phyloP scores from a whole-genome alignment of 2,797 vertebrate genomes.

The Liasis olivaceus region DNA sequence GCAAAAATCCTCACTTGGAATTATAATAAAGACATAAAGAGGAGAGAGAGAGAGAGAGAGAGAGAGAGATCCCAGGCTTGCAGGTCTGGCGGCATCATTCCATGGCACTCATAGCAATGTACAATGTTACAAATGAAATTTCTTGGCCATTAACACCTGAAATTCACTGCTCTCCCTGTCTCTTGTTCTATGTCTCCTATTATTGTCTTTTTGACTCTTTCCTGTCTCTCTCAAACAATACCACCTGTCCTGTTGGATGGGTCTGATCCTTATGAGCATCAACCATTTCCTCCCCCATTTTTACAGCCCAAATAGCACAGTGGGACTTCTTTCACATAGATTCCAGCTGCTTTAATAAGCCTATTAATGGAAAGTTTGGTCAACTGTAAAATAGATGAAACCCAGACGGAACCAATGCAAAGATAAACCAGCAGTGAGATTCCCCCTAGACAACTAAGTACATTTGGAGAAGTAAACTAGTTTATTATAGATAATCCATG shows the following conservation, averaged over 20 bases:
- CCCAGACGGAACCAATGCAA: background rate
- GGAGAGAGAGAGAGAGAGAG: background rate
- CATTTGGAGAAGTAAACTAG: background rate
- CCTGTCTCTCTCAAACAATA: background rate
- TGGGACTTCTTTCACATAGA: background rate
- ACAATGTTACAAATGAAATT: background rate
- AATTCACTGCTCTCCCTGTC: background rate
- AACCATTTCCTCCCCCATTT: conserved; percentile 7
- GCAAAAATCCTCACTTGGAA: background rate
- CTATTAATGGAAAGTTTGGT: conserved; percentile 2
- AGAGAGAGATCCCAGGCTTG: background rate
- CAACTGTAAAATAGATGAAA: conserved; percentile 18
- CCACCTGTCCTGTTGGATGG: background rate
- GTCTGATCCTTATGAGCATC: background rate
- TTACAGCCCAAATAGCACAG: background rate
- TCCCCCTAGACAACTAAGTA: background rate
- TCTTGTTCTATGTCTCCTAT: background rate
- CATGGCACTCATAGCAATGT: background rate
- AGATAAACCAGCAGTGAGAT: conserved; percentile 5
- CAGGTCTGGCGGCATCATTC: background rate
- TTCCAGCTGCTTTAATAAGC: conserved; percentile 21
- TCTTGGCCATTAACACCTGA: background rate
- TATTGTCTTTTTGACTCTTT: background rate
- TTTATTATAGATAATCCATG: background rate
- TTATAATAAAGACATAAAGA: background rate